Evolutionary conservation across 2,113 vertebrate species (phyloP).

Genomic region (Xiphophorus hellerii): DNA sequence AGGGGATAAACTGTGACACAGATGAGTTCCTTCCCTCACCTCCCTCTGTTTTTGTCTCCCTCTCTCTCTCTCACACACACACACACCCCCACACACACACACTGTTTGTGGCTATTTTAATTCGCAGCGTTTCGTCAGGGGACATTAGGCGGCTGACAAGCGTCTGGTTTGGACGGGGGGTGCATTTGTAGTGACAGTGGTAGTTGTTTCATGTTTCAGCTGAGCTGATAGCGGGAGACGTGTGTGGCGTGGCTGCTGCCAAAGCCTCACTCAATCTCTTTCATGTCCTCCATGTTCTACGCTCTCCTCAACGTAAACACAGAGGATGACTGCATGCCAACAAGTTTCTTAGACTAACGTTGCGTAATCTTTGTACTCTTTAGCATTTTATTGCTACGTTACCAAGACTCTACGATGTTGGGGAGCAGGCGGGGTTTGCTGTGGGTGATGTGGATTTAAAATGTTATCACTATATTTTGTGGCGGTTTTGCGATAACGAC

Average conservation of each 20-base stretch:
- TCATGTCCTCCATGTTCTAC: too few relatives aligned
- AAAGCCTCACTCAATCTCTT: constrained; percentile 40
- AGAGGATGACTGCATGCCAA: constrained; percentile 4
- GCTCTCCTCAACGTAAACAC: too few relatives aligned
- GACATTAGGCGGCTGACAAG: constrained; percentile 80
- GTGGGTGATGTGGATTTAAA: too few relatives aligned
- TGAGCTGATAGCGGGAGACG: constrained; percentile 59
- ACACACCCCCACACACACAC: constrained; percentile 26
- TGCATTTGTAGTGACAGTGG: constrained; percentile 66
- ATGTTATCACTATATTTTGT: too few relatives aligned
- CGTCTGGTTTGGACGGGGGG: constrained; percentile 64
- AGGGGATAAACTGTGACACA: constrained; percentile 65
- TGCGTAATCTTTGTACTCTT: neutral
- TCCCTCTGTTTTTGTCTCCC: constrained; percentile 30
- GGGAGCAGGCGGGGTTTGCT: too few relatives aligned
- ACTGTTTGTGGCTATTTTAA: constrained; percentile 74
- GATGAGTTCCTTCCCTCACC: constrained; percentile 70
- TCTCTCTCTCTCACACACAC: constrained; percentile 16
- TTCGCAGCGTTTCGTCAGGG: constrained; percentile 83
- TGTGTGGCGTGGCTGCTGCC: constrained; percentile 42
- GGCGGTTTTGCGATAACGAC: too few relatives aligned
- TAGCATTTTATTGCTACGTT: too few relatives aligned
- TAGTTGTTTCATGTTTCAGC: constrained; percentile 63
- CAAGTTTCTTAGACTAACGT: neutral
- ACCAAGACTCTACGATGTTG: too few relatives aligned